phyloP scores from a whole-genome alignment of 2,888 invertebrate genomes.

The Muscina levida region DNA sequence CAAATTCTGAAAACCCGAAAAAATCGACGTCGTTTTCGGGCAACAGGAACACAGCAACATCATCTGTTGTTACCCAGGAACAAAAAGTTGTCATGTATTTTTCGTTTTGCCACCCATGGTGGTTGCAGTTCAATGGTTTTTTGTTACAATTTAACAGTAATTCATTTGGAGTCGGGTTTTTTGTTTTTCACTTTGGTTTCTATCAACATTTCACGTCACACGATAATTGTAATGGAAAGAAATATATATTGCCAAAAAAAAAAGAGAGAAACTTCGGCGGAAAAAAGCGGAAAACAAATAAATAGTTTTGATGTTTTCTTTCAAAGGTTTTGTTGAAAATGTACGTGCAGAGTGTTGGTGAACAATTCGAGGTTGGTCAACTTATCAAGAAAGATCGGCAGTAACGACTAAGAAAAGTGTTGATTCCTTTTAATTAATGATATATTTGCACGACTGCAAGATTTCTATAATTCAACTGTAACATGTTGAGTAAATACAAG shows the following conservation, averaged over 20 bases:
- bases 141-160: conserved; percentile 53
- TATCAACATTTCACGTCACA: conserved; percentile 45
- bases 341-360: too few species aligned
- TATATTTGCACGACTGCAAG: too few species aligned
- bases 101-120: conserved; percentile 72
- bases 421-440: too few species aligned
- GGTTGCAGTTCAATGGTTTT: conserved; percentile 71
- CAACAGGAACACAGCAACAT: conserved; percentile 39
- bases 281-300: too few species aligned
- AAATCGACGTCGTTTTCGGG: conserved; percentile 21
- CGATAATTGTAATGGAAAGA: conserved; percentile 56
- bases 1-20: conserved; percentile 68
- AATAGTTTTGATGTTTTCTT: too few species aligned
- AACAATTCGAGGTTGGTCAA: too few species aligned
- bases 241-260: conserved; percentile 38
- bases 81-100: conserved; percentile 67
- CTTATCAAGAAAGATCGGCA: too few species aligned
- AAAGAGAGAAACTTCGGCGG: too few species aligned
- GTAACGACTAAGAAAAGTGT: too few species aligned
- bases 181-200: conserved; percentile 40
- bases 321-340: too few species aligned
- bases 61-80: conserved; percentile 65
- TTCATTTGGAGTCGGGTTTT: conserved; percentile 23
- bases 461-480: too few species aligned
- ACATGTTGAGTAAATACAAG: too few species aligned